Base-by-base conservation (phyloP, 2,113 vertebrate species). In the Carlito syrichta region DNA sequence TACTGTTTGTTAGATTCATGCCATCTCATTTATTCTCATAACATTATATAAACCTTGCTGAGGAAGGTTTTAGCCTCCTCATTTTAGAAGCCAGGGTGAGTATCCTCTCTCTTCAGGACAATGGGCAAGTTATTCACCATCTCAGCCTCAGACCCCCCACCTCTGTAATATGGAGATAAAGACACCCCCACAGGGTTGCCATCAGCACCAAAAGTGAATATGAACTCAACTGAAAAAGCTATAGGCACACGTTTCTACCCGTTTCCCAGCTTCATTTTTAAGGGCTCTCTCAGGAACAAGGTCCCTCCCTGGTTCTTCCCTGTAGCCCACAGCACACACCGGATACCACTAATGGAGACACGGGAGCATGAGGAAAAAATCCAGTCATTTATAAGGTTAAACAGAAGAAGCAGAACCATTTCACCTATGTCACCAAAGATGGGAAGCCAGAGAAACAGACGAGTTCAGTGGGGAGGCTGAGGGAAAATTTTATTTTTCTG, bases 71-170 rank as follows among this genome's bases (percentile, higher is more conserved):
- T 2, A 30, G 76, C 40, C 66, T 71, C 63, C 43, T 27, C 30
- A 43, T 0, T 0, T 23, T 3, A 11, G 19, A 69, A 60, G 68
- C 20, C 23, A 16, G 11, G 12, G 6, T 19, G 22, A 17, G 13
- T 23, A 9, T 56, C 78, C 74, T 54, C 35, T 20, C 0, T 35
- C 54, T 45, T 16, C 6, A 89, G 27, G 74, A 69, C 2, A 32
- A 20, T 14, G 22, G 20, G 9, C 2, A 27, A 22, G 32, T 38
- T 8, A 48, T 16, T 8, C 4, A 30, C 8, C 32, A 30, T 1
- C 6, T 22, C 11, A 1, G 27, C 32, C 7, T 69, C 38, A 69
- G 45, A 58, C 6, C 6, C 6, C 6, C 16, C 20, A 69, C n/a
- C 9, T 68, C 54, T 60, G 66, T 2, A 27, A 68, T 56, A 43